Percentiles rank a stretch among this genome's conserved stretches.
Evolutionary conservation across 1,140 invertebrate genomes (phyloP).

Genomic region (Aphis craccivora): DNA sequence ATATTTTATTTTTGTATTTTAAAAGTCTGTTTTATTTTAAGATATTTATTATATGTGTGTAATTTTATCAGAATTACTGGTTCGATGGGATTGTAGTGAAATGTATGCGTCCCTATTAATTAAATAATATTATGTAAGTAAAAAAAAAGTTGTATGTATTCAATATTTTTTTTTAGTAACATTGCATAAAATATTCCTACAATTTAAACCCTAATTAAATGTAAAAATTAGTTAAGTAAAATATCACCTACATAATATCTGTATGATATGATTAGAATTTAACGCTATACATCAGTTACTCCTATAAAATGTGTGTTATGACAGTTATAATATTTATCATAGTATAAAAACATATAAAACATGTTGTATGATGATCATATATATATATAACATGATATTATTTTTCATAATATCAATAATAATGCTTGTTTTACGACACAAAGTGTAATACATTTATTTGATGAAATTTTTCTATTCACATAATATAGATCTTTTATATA

Average conservation of each 20-base stretch:
- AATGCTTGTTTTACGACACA: neutral
- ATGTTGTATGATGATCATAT: neutral
- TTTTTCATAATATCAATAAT: neutral
- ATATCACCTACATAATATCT: neutral
- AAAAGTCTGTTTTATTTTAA: neutral
- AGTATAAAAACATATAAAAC: neutral
- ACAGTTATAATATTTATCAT: neutral
- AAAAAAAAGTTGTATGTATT: neutral
- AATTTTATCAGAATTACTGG: neutral
- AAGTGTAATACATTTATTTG: neutral
- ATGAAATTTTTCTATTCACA: neutral
- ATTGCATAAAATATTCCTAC: neutral
- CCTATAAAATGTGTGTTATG: neutral
- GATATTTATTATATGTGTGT: neutral
- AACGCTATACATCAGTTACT: neutral
- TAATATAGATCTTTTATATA: neutral
- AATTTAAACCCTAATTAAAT: neutral
- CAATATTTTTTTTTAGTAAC: too few species aligned
- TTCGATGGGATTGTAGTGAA: neutral
- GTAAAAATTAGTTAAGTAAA: neutral
- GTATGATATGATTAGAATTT: neutral
- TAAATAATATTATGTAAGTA: neutral
- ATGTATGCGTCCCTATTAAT: neutral
- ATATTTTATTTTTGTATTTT: neutral
- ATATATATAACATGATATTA: neutral